Evolutionary conservation across 2,888 invertebrate species (phyloP), one percentile per base, ranked within the genome.

Genomic region (Pimpla rufipes): DNA sequence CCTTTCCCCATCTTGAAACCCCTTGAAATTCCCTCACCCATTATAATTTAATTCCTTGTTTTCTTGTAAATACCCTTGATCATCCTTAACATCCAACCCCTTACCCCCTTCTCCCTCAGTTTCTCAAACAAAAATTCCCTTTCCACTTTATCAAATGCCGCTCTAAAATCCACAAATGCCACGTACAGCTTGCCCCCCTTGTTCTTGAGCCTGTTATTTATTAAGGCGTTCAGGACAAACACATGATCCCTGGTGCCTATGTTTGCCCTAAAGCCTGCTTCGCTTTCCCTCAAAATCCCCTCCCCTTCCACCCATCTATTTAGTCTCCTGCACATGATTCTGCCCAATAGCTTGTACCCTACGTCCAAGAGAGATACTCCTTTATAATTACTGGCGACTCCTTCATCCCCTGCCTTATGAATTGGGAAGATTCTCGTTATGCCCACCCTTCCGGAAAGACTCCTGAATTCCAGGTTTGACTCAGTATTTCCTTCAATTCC

Each of bases 101-200:
- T 59, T 6, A 84, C 57, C 8, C 80, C 82, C 47, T 81, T 62
- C 35, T 66, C 50, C 37, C 55, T 67, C 5, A 86, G 57, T 47
- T 85, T 85, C 52, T 74, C 64, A 5, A 87, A 64, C 16, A 87
- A 29, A 10, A 79, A 68, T 8, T 81, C 64, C 37, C 87, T 77
- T 45, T 81, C 68, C 16, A 87, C 83, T 8, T 73, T 73, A 55
- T 87, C 85, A 23, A 87, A 87, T 1, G 85, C 87, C 13, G 85
- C 76, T n/a, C 75, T 68, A 16, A 79, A 81, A 47, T 82, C 83
- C 0, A 86, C 68, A 23, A 83, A 85, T 1, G 83, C 85, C 11
- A 66, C 78, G 29, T 83, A 78, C 18, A 79, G 47, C 37, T 77
- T 78, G 2, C 79, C 74, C 50, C 68, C 62, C 52, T 76, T 85